phyloP scores from a whole-genome alignment of 64 coral and sea anemone species.

The Montipora sp. region DNA sequence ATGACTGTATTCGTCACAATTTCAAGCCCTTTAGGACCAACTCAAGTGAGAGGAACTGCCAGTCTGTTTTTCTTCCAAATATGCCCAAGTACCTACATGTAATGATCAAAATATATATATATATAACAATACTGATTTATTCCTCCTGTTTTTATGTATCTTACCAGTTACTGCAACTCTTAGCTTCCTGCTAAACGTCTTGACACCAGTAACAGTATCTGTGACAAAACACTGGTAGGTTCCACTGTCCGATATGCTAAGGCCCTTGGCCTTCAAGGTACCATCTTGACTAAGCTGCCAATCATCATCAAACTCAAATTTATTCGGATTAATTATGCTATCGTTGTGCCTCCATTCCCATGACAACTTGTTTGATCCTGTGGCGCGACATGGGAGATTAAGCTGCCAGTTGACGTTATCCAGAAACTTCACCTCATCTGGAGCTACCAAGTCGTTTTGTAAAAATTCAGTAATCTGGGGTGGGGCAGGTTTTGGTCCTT shows the following conservation, averaged over 20 bases:
- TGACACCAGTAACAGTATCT: background rate
- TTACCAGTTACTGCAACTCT: constrained; percentile 60
- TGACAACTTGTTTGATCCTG: background rate
- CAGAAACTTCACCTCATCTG: background rate
- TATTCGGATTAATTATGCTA: background rate
- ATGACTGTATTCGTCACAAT: too few relatives aligned
- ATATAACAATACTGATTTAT: too few relatives aligned
- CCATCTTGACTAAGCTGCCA: background rate
- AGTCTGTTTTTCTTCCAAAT: too few relatives aligned
- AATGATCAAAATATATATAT: too few relatives aligned
- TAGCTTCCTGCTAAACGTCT: constrained; percentile 59
- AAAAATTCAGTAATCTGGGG: background rate
- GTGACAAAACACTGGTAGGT: constrained; percentile 56
- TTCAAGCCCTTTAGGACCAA: too few relatives aligned
- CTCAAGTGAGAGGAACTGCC: too few relatives aligned
- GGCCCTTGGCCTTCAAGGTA: background rate
- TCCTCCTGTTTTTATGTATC: background rate
- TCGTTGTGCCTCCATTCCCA: constrained; percentile 11
- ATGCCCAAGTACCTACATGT: too few relatives aligned
- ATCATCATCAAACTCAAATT: background rate
- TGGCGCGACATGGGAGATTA: background rate
- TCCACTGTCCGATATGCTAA: background rate
- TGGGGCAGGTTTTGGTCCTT: background rate
- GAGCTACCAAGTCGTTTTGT: background rate
- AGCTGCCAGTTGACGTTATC: too few relatives aligned